These are phyloP conservation scores for Noctuana brunneofusca DNA, from an alignment of 2,888 invertebrate species.

Conservation along the genomic window DNA sequence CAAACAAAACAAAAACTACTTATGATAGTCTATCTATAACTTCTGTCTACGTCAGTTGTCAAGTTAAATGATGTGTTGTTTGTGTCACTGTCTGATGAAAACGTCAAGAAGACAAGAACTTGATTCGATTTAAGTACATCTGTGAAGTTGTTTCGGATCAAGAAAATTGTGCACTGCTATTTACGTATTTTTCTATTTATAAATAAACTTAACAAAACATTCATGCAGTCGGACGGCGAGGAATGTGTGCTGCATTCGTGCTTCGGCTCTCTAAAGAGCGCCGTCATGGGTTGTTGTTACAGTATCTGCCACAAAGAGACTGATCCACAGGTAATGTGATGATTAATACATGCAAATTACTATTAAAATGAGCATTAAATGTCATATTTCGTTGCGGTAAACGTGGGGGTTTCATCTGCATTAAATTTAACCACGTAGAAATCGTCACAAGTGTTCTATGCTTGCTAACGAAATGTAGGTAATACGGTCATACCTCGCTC, in stretches of 20 bases:
- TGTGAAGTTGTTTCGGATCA: slow-evolving; percentile 40
- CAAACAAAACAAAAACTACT: too few relatives aligned
- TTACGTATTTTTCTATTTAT: slow-evolving; percentile 74
- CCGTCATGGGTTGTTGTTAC: slow-evolving; percentile 87
- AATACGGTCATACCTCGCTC: slow-evolving; percentile 8
- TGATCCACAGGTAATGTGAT: slow-evolving; percentile 84
- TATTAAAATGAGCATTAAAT: slow-evolving; percentile 7
- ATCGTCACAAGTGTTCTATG: slow-evolving; percentile 4
- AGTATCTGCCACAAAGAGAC: slow-evolving; percentile 88
- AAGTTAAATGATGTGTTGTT: too few relatives aligned
- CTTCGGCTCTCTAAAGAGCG: slow-evolving; percentile 73
- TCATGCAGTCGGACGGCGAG: slow-evolving; percentile 77
- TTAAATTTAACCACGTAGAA: neutral
- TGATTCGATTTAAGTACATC: neutral
- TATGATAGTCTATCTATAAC: too few relatives aligned
- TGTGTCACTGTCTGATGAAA: too few relatives aligned
- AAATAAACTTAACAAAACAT: slow-evolving; percentile 67
- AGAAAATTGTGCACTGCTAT: slow-evolving; percentile 52
- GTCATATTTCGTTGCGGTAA: neutral
- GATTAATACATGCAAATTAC: slow-evolving; percentile 17
- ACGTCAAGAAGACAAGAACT: too few relatives aligned
- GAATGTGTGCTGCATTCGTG: slow-evolving; percentile 76
- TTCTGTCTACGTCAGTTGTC: too few relatives aligned
- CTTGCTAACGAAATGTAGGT: slow-evolving; percentile 14
- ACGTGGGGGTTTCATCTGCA: neutral